Evolutionary conservation across 2,888 invertebrate species (phyloP), one percentile per base, ranked within the genome.

Genomic region (Scaptomyza parva): DNA sequence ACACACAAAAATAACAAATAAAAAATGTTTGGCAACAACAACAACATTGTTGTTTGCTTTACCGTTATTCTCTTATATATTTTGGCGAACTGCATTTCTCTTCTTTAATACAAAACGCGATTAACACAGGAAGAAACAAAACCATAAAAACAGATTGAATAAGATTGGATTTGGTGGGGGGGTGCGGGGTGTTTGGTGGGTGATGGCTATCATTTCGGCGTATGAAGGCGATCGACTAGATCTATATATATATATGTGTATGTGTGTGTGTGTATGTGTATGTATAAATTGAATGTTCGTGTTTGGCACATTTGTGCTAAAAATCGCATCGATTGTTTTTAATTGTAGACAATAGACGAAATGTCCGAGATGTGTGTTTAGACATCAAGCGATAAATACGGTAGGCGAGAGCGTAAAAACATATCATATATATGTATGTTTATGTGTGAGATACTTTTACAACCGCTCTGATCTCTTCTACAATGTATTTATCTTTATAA

Each of bases 281-380:
- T 33, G 72, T 78, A 67, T 78, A 70, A 78, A 78, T 76, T 72
- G 67, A 68, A 65, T 76, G 79, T 73, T 78, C 78, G 84, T 85
- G 88, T 70, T 80, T 85, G 88, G 78, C 84, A 85, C 84, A 88
- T 86, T 83, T 82, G 86, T 72, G 88, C 78, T 69, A 82, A 84
- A 82, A 84, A 84, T 82, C 86, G 78, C 86, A 84, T 82, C 78
- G 84, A 86, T 84, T 81, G 87, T 84, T 81, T 86, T 70, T 73
- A 84, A 84, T 77, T 86, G 69, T 63, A n/a, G n/a, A 72, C 55
- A 60, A 67, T 63, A 67, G 61, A 71, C 72, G n/a, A n/a, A n/a
- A 61, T 54, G 66, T 54, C 30, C 62, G 73, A 66, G 61, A 72
- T 54, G 59, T 72, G 67, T 72, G 67, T 77, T 74, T 71, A 68